Percentiles rank a stretch among this genome's conserved stretches.
Conservation (phyloP, 2,113 vertebrate species). For the Grantiella picta region DNA sequence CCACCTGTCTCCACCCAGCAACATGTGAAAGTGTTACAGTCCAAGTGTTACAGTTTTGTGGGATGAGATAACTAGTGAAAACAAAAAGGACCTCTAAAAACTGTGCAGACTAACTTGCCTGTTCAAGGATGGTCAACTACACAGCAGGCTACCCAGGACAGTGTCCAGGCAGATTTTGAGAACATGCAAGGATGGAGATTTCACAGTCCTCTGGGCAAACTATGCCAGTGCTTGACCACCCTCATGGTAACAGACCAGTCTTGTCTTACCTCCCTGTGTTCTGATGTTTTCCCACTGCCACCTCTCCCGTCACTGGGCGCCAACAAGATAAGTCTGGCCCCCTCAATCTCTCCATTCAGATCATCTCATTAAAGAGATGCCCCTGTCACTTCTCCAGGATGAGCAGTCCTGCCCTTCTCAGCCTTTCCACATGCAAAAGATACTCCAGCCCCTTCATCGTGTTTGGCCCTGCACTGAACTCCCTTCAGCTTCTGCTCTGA, state of each 20-base stretch:
- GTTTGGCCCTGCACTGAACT: too few relatives aligned
- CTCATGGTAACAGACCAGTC: rapidly evolving
- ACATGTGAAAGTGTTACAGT: not conserved
- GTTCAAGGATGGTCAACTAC: not conserved
- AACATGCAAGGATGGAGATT: not conserved
- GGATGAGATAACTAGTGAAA: not conserved
- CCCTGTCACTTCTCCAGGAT: not conserved
- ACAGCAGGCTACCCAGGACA: not conserved
- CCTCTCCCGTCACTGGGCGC: not conserved
- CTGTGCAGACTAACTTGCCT: not conserved
- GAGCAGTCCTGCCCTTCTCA: not conserved
- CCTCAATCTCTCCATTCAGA: not conserved
- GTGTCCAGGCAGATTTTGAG: not conserved
- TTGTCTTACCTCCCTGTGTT: not conserved
- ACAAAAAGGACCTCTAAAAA: not conserved
- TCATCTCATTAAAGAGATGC: rapidly evolving
- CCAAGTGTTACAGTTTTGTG: not conserved
- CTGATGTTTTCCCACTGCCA: not conserved
- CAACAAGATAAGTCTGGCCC: rapidly evolving
- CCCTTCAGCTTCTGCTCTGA: too few relatives aligned
- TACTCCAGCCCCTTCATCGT: rapidly evolving
- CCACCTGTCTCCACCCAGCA: not conserved
- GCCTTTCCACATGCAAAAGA: rapidly evolving
- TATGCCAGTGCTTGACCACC: not conserved
- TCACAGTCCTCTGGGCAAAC: not conserved